Base-by-base conservation (phyloP, 2,888 invertebrate genomes). In the Vanessa cardui region DNA sequence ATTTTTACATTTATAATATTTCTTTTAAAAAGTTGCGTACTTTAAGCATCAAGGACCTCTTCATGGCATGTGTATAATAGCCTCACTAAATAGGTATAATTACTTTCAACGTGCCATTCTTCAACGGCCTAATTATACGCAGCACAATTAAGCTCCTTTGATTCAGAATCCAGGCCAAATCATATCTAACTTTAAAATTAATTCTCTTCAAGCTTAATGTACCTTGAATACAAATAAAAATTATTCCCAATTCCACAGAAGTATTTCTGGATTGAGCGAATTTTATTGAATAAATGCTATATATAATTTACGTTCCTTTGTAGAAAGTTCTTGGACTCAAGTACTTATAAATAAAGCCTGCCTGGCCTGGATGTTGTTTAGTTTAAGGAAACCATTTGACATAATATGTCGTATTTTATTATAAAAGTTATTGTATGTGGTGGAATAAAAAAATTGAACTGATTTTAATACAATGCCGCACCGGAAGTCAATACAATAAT, bases 11-110 rank as follows among this genome's bases (percentile, higher is more conserved):
- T 33, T 54, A n/a, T 39, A 58, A 52, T 59, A 47, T 68, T 33
- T 47, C 31, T 56, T 50, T 47, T 50, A 50, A 21, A 50, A 21
- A 21, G 62, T 62, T 58, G 47, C 60, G 66, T 64, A 71, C 52
- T 66, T 66, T 66, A 71, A 70, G 49, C 46, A 64, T 68, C 39
- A 68, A 64, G 63, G 63, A 64, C 20, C 63, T 54, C 62, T 60
- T 63, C 64, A 64, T 60, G 21, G 20, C 52, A 64, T 60, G 59
- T 60, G 64, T 64, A 61, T 50, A 66, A 58, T 46, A 60, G 64
- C 64, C 54, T 61, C 54, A 18, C 50, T 64, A 68, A 64, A 64
- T 64, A 64, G 59, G 56, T 39, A 63, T 68, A 68, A 68, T 64
- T 68, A 68, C 60, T 68, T 60, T 61, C 63, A 18, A 60, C 54